Evolutionary conservation across 2,797 vertebrate species (phyloP), one percentile per base, ranked within the genome.

Genomic region (Halcyon smyrnensis): DNA sequence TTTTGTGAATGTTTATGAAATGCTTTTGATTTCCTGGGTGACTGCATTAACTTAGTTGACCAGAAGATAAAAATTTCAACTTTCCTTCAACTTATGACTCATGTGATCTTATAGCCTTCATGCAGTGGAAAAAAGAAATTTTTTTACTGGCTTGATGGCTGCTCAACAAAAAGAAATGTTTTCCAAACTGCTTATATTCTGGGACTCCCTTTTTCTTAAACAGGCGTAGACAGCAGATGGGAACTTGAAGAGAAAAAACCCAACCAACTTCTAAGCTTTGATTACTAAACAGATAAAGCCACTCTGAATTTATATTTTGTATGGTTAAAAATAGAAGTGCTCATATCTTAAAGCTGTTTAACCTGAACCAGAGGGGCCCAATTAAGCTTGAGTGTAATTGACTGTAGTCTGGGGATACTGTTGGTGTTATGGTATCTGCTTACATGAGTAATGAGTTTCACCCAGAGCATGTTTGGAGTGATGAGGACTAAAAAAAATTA

Each of bases 271-370:
- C 45, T 41, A 65, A 78, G 64, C 45, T 90, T 91, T 83, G 62
- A 87, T 89, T 92, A 81, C 62, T 73, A 78, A 94, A 92, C 54
- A 85, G 79, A 86, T 75, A 82, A 60, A 87, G 57, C 81, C 27
- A 70, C 17, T 75, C 54, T 28, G 11, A 89, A 93, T 83, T 82
- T 3, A 23, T 94, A 87, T 78, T 95, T 89, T 41, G 12, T 81
- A 37, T 37, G 17, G 64, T 75, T 94, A 96, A 92, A 96, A 95
- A 89, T 59, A 83, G 54, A 85, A 57, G 6, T 64, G 19, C 36
- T 89, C 30, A 9, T 37, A 18, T 86, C 69, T 92, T 75, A 85
- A 87, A 89, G 62, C 71, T 83, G 53, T 73, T 94, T 15, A 75
- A 86, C 17, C 54, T 79, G 79, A 94, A 93, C 28, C 41, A 32